Percentiles rank a stretch among this genome's conserved stretches.
Evolutionary conservation across 2,113 vertebrate species (phyloP).

Genomic region (Gymnogyps californianus): DNA sequence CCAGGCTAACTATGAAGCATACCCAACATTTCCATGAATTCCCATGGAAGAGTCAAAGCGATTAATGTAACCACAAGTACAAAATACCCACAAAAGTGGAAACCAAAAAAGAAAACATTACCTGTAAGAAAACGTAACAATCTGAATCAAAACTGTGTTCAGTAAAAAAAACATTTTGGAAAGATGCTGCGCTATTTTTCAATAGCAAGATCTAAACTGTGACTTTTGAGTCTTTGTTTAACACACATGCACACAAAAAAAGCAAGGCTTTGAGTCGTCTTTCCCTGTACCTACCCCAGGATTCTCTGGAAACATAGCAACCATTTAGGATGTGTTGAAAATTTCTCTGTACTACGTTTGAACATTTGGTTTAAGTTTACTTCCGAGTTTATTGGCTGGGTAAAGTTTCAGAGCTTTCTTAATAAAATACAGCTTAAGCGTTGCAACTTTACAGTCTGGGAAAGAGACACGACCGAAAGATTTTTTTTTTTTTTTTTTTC

Average conservation of each 20-base stretch:
- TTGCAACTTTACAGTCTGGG: not conserved
- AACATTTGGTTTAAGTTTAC: not conserved
- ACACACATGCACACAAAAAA: not conserved
- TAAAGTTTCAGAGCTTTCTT: not conserved
- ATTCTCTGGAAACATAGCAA: not conserved
- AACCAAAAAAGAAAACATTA: not conserved
- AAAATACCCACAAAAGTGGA: not conserved
- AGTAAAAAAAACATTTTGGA: not conserved
- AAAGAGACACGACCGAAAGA: not conserved
- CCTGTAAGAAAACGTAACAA: not conserved
- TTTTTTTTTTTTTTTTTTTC: too few species aligned
- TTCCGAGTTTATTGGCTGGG: not conserved
- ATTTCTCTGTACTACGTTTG: rapidly evolving
- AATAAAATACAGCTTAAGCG: not conserved
- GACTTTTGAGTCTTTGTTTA: constrained; percentile 4
- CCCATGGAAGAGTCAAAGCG: not conserved
- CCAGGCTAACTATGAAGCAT: not conserved
- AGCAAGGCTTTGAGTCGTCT: not conserved
- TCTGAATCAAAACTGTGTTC: not conserved
- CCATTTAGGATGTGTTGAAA: not conserved
- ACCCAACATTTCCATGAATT: not conserved
- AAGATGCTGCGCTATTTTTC: not conserved
- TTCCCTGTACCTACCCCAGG: not conserved
- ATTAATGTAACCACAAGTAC: not conserved
- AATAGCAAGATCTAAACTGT: not conserved